Evolutionary conservation across 2,113 vertebrate species (phyloP), one percentile per base, ranked within the genome.

Genomic region (Himantopus leucocephalus): DNA sequence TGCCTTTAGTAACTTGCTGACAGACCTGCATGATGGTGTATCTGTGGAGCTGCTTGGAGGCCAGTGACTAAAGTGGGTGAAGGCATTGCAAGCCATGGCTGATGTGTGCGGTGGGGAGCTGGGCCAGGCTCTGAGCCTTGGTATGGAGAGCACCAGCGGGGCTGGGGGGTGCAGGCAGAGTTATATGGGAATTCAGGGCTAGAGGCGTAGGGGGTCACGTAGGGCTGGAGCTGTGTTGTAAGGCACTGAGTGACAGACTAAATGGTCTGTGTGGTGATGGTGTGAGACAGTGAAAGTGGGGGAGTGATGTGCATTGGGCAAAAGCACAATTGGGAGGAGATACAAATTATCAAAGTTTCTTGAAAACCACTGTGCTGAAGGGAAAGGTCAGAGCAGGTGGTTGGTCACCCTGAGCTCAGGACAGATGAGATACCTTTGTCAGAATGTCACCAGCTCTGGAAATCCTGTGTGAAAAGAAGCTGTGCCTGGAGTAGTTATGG

Each of bases 151-250:
- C 30, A 59, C 8, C 5, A 20, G 35, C 1, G 9, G 79, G 34
- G 5, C 59, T 62, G 23, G 30, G 87, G 26, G 48, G 41, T 22
- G 59, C 19, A 34, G 27, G 17, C 10, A 63, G 43, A 55, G 29
- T 35, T 62, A 3, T 35, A 16, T 37, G 45, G 76, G 39, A 39
- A 27, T 32, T 37, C 11, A 30, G 50, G 26, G 39, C 39, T 53
- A 3, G 14, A 17, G 29, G 13, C 2, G 1, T 6, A 27, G 23
- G 10, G 29, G 8, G 58, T 29, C 10, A 26, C 0, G 1, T 6
- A 48, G 41, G 41, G 14, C 30, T 64, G 43, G 23, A 63, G 30
- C 35, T 80, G 59, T 11, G 37, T 17, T 70, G 30, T 48, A 66
- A 68, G 39, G 37, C 26, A 71, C 50, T 24, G 45, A 68, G 24